phyloP scores from a whole-genome alignment of 2,888 invertebrate species.

The Drosophila anceps region DNA sequence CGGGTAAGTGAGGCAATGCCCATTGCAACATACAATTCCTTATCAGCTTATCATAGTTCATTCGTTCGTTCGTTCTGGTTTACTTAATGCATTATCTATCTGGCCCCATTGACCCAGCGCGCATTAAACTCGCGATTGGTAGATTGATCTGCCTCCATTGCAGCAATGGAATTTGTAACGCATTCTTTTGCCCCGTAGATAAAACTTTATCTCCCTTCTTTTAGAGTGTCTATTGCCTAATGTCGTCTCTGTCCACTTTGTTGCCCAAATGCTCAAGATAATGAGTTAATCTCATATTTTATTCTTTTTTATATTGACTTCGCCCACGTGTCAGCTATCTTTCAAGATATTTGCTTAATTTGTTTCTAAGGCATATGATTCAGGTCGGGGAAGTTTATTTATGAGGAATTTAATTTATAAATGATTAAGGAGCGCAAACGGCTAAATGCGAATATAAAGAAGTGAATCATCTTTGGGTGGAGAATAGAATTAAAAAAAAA shows the following conservation, averaged over 20 bases:
- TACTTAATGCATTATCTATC: conserved; percentile 26
- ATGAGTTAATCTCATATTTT: not conserved
- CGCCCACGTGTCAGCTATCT: conserved; percentile 5
- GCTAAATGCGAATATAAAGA: not conserved
- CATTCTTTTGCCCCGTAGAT: not conserved
- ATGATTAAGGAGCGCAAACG: not conserved
- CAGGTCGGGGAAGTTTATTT: not conserved
- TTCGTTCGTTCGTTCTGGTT: too few species aligned
- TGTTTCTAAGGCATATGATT: not conserved
- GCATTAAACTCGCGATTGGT: not conserved
- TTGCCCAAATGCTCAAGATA: conserved; percentile 2
- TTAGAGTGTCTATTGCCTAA: not conserved
- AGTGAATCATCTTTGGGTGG: not conserved
- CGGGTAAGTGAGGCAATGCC: conserved; percentile 86
- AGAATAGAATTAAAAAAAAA: not conserved
- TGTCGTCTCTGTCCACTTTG: not conserved
- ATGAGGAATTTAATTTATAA: conserved; percentile 4
- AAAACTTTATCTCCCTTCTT: not conserved
- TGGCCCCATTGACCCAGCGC: conserved; percentile 15
- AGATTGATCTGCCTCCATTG: not conserved
- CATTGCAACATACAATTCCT: conserved; percentile 21
- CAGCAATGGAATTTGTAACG: conserved; percentile 6
- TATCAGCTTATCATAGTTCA: conserved; percentile 30
- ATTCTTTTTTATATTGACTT: not conserved
- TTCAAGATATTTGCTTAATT: conserved; percentile 3